Evolutionary conservation across 2,113 vertebrate species (phyloP), one percentile per base, ranked within the genome.

Genomic region (Semnornis frantzii): DNA sequence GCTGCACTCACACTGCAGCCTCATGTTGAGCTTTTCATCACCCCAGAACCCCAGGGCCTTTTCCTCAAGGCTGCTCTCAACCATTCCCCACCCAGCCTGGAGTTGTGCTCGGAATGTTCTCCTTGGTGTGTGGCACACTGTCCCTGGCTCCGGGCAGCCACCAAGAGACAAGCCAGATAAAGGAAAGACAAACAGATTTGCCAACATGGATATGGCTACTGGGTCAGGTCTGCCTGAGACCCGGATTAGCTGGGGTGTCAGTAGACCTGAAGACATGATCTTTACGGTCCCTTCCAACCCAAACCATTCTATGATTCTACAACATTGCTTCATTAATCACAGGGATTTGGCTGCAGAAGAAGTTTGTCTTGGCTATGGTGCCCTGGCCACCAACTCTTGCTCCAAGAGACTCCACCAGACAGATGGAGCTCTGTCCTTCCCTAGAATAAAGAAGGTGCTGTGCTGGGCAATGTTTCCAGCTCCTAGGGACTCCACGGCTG

Each of bases 301-400:
- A 46, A 31, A 44, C 18, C 28, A 31, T 42, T 65, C 63, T 66
- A 44, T 21, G 39, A 44, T 42, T 64, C 63, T 64, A 11, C 12
- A 12, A 39, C 6, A 0, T 12, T 1, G 1, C 14, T 74, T 48
- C 34, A 3, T 25, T 48, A 6, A 19, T 72, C 58, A 2, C 17
- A 25, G 27, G 24, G 48, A 31, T 69, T 25, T 39, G 13, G 28
- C 16, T 62, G 39, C 62, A 68, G 58, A 24, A 33, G 37, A 73
- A 9, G 5, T 68, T 39, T n/a, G 3, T 55, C 25, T 37, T 37
- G 28, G 17, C 27, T 73, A n/a, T 0, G 0, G 21, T 31, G 21
- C 30, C 63, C 70, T 60, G 70, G 16, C 37, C 1, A 1, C 10
- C 0, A 0, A 5, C 10, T 75, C 17, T 17, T 57, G 31, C 23